Evolutionary conservation across 2,797 vertebrate genomes (phyloP).

Genomic region (Rhabdophis nuchalis): DNA sequence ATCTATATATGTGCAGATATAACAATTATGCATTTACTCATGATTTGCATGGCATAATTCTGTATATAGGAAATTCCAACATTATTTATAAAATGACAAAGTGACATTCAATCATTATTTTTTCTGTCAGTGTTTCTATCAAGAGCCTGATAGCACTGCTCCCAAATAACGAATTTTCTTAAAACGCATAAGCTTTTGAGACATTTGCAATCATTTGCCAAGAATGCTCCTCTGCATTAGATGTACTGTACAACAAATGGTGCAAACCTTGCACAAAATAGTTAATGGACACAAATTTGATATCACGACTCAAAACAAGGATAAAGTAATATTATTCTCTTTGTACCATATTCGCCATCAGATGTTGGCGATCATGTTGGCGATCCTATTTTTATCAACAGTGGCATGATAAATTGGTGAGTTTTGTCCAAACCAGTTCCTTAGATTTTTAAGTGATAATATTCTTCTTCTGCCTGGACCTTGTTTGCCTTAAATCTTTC

Average conservation of each 20-base stretch:
- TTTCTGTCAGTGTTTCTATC: not conserved
- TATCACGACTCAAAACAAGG: not conserved
- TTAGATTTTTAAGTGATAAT: too few species aligned
- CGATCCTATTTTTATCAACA: too few species aligned
- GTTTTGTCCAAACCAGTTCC: too few species aligned
- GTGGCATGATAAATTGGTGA: too few species aligned
- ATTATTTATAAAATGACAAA: not conserved
- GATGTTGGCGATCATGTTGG: too few species aligned
- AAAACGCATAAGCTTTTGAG: not conserved
- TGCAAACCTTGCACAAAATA: not conserved
- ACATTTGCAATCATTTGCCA: not conserved
- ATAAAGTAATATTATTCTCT: not conserved
- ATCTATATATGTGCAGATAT: not conserved
- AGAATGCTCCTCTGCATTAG: not conserved
- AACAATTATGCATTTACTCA: not conserved
- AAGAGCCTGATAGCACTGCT: not conserved
- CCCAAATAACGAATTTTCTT: not conserved
- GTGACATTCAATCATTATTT: not conserved
- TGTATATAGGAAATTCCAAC: not conserved
- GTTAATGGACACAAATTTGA: not conserved
- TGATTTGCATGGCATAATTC: not conserved
- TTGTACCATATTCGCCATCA: too few species aligned
- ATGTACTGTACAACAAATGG: not conserved
- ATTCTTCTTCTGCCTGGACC: too few species aligned
- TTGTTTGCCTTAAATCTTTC: too few species aligned